Evolutionary conservation across 2,797 vertebrate genomes (phyloP), one percentile per base, ranked within the genome.

Genomic region (Hippopotamyrus pictus): DNA sequence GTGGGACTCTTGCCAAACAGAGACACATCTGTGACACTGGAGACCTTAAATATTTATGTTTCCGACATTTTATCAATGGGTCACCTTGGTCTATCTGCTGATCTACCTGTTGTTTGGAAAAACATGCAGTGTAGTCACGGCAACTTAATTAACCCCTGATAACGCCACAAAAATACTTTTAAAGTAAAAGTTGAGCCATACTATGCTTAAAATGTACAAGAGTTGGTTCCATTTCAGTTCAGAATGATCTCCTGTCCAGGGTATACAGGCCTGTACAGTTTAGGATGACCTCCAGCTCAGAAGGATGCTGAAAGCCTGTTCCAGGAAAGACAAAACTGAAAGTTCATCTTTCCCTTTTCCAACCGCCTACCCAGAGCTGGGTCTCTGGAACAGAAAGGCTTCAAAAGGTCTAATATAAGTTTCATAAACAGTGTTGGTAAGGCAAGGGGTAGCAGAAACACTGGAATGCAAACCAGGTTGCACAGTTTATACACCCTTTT

Each of bases 21-120:
- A 90, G 54, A 89, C 90, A 37, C 46, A 41, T 87, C 51, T 88
- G 37, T 53, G 51, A 92, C n/a, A 25, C 22, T 54, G 46, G 44
- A 88, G 90, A 93, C 90, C 50, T 87, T 6, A 95, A 94, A 94
- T 93, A 94, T 94, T 94, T 91, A 93, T 92, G 92, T 92, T 93
- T 91, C 91, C 90, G 90, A 91, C 44, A 89, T 91, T 86, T 89
- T 90, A 89, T 91, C 93, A 93, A 91, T 89, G 89, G 92, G 93
- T 89, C 93, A 94, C 91, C 93, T 91, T 93, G 82, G 22, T 25
- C n/a, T 25, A 51, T 85, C 82, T 29, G n/a, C 46, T 22, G n/a
- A 50, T 84, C 46, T 29, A 25, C 46, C 44, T 85, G 46, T 5
- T 51, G 2, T 48, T 12, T 51, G 82, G 82, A 29, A 50, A 85